Base-by-base conservation (phyloP, 1,140 invertebrate genomes). In the Cheumatopsyche charites region DNA sequence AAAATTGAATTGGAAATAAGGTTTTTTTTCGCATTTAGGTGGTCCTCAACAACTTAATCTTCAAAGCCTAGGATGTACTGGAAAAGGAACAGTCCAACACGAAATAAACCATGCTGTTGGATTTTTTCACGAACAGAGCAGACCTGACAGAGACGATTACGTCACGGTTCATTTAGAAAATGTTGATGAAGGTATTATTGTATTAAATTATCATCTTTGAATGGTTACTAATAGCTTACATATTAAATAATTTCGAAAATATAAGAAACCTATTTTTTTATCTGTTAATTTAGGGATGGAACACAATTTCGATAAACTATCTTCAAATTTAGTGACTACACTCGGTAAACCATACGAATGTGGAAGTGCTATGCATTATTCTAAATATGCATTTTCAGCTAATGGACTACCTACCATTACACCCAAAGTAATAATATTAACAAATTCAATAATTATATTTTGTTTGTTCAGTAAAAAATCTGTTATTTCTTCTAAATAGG, bases 101-200 rank as follows among this genome's bases (percentile, higher is more conserved):
- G 94, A 96, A 79, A 80, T 96, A 73, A 90, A 95, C 85, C 94
- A 96, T 75, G 90, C 91, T 0, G 77, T 92, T 19, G 94, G 94
- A 0, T 95, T 96, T 80, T 86, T 92, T 78, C 94, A 96, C 79
- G 94, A 96, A 78, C 94, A 96, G 78, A 94, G 90, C 76, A 85
- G 94, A 25, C 86, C 82, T 26, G 94, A 96, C 74, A 82, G 94
- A 15, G 94, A 95, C 77, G 82, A 89, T 25, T 92, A 86, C 77
- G 89, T 96, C 0, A 83, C 78, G 2, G 88, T 96, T 21, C 80
- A 88, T 36, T 94, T 89, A 80, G 75, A 88, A 0, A 96, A 96
- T 79, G 90, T 96, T 19, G 83, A 87, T 76, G 76, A 79, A 52
- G 89, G 89, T 88, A 80, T n/a, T n/a, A 79, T n/a, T 49, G 17